phyloP scores from a whole-genome alignment of 2,888 invertebrate genomes.

The Caenorhabditis sp. region DNA sequence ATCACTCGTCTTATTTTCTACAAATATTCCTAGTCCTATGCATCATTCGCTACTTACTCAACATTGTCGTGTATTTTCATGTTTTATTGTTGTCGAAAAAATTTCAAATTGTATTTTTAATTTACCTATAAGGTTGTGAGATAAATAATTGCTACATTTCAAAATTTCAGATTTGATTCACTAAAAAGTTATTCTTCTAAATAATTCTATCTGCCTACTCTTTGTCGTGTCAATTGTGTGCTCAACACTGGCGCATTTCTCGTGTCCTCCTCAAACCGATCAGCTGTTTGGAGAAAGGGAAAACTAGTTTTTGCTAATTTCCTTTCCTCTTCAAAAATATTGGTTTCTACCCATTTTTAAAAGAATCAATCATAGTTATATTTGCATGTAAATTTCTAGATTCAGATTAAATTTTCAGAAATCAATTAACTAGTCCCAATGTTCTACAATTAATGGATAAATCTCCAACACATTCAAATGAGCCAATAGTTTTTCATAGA shows the following conservation, averaged over 20 bases:
- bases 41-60: not conserved
- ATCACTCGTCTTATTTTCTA: not conserved
- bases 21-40: not conserved
- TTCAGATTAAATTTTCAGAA: not conserved
- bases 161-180: not conserved
- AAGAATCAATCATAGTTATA: too few species aligned
- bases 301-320: not conserved
- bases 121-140: not conserved
- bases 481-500: conserved; percentile 6
- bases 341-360: not conserved
- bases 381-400: too few species aligned
- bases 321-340: not conserved
- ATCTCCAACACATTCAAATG: not conserved
- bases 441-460: conserved; percentile 7
- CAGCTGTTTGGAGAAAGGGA: not conserved
- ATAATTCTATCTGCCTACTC: too few species aligned
- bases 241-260: not conserved
- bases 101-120: not conserved
- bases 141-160: not conserved
- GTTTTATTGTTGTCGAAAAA: not conserved
- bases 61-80: not conserved
- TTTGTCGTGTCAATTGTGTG: not conserved
- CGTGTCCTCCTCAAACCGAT: not conserved
- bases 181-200: too few species aligned
- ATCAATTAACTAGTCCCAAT: not conserved